These are phyloP conservation scores for Probaryconus sp. DNA, from an alignment of 1,140 invertebrate genomes.

Conservation along the genomic window DNA sequence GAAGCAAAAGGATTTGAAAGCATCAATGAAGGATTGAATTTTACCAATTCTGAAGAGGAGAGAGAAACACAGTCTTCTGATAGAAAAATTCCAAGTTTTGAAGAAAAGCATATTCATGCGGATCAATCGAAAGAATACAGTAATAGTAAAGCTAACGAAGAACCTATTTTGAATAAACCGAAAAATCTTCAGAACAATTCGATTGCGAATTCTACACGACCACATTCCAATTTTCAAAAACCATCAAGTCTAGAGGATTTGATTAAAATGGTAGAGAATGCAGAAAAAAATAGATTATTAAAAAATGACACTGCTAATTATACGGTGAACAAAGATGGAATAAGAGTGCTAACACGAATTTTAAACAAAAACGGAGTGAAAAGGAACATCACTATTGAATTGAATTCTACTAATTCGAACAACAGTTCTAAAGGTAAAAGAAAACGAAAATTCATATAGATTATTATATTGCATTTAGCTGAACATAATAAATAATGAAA, in stretches of 20 bases:
- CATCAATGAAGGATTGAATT: background rate
- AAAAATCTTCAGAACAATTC: conserved; percentile 21
- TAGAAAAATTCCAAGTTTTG: conserved; percentile 64
- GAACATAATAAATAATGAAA: background rate
- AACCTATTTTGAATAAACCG: conserved; percentile 7
- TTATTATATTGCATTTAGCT: background rate
- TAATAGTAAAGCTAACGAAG: conserved; percentile 55
- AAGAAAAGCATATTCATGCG: conserved; percentile 60
- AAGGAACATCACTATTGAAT: conserved; percentile 9
- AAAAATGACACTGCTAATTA: conserved; percentile 74
- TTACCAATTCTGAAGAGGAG: background rate
- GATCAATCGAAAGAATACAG: conserved; percentile 68
- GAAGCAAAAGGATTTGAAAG: background rate
- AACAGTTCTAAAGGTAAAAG: conserved; percentile 18
- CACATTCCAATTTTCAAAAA: conserved; percentile 8
- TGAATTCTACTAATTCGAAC: conserved; percentile 1
- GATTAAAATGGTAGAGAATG: conserved; percentile 69
- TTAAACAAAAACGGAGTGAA: no score
- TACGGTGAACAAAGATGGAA: conserved; percentile 81
- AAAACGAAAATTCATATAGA: no score
- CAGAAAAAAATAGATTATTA: conserved; percentile 22
- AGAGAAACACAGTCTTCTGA: conserved; percentile 61
- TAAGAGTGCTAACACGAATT: conserved; percentile 83
- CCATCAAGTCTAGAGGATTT: conserved; percentile 65
- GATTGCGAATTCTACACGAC: conserved; percentile 6